phyloP scores from a whole-genome alignment of 2,888 invertebrate species.

The Phragmatobia fuliginosa region DNA sequence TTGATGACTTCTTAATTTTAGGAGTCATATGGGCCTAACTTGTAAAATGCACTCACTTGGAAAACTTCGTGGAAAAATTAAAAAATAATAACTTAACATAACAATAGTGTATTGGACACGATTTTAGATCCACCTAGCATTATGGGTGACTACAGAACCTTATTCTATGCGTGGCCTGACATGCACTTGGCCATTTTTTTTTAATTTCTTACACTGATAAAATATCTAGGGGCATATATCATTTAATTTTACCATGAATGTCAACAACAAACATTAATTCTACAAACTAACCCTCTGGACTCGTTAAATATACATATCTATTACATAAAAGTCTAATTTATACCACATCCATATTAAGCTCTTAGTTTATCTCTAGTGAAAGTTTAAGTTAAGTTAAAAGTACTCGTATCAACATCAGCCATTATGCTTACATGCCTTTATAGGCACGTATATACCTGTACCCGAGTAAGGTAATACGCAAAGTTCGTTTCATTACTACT shows the following conservation, averaged over 20 bases:
- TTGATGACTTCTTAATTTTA: no score
- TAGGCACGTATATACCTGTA: not conserved
- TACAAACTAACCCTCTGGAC: not conserved
- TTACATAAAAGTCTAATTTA: not conserved
- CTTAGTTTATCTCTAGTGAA: not conserved
- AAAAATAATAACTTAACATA: no score
- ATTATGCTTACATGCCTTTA: not conserved
- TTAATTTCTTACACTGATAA: not conserved
- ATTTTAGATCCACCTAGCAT: no score
- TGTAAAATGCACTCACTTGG: no score
- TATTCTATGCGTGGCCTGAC: no score
- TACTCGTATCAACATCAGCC: not conserved
- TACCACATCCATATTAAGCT: not conserved
- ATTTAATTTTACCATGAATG: not conserved
- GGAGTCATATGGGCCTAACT: no score
- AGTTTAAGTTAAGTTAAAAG: not conserved
- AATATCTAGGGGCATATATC: not conserved
- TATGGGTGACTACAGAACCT: no score
- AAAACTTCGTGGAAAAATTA: no score
- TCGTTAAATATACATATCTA: not conserved
- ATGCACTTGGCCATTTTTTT: no score
- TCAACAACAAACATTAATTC: no score
- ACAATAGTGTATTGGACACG: no score
- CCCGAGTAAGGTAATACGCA: not conserved
- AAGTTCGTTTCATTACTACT: slow-evolving; percentile 4